Evolutionary conservation across 2,113 vertebrate species (phyloP), one percentile per base, ranked within the genome.

Genomic region (Potamarius usumacintae): DNA sequence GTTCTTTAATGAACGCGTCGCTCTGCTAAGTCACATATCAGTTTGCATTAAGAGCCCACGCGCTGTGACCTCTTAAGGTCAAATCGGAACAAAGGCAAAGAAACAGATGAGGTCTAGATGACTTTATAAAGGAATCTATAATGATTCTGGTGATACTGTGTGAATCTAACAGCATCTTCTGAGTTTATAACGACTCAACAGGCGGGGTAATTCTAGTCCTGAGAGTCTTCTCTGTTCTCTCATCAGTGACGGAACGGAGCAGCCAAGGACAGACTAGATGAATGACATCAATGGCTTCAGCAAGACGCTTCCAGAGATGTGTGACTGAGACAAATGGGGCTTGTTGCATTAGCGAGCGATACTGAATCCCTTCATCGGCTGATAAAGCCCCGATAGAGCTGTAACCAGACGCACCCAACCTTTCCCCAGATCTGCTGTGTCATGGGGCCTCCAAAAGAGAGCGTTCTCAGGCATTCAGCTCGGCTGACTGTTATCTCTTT

Each of bases 241-340:
- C 92, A 93, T 94, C 93, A 92, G 89, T 89, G 86, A 76, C 69
- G 82, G 85, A 84, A 74, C 82, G 65, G 92, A 94, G 93, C 93
- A 92, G 90, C 89, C 92, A 92, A 95, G 94, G 93, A 94, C 92
- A 92, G 91, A 92, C 91, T 94, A 94, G 94, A 94, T 94, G 93
- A 94, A 95, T 94, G 93, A 93, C 93, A 94, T 94, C 93, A 92
- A 93, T 92, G 93, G 92, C 91, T 88, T 93, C 92, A 92, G 60
- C 93, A 92, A 95, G 87, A 88, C 94, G 92, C 93, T 94, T 93
- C 92, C 92, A 94, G 92, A 93, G 94, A 94, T 88, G 90, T 92
- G 95, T 93, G 94, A 94, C 94, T 94, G 93, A 94, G 94, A 95
- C 94, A 95, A 95, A 95, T 93, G 94, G 94, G 92, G 90, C 93